Base-by-base conservation (phyloP, 2,113 vertebrate species). In the Corythornis madagascariensis region DNA sequence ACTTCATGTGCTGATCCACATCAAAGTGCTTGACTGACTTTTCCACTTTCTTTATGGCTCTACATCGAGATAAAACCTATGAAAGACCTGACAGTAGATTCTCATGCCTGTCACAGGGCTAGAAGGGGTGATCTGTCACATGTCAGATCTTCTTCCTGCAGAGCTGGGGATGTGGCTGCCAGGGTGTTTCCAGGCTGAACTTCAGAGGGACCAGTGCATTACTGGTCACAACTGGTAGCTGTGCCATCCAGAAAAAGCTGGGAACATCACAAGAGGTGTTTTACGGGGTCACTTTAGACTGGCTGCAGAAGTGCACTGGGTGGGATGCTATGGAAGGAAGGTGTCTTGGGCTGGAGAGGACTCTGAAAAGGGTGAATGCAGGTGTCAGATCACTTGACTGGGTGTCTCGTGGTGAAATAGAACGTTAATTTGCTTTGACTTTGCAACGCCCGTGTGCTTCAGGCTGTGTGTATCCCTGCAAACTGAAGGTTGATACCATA, bases 1-100 rank as follows among this genome's bases (percentile, higher is more conserved):
- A 83, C 28, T 55, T 69, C 83, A 78, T 76, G 31, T 50, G 40
- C 25, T 72, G 67, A 81, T 55, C 85, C 92, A 95, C 88, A 83
- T 91, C 92, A 91, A 95, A 93, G 88, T 53, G 15, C 15, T 83
- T 59, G 63, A 42, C 56, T 92, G 56, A 25, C 40, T 85, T 89
- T 94, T 65, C 28, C 40, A 52, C 53, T 92, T 71, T 88, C 61
- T 90, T 80, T 89, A 52, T 50, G 43, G 52, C n/a, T 89, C 60
- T 11, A 13, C 60, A 29, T 55, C 1, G 22, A 95, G 88, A 77
- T 48, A 91, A 95, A 94, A 83, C 47, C 72, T 89, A 65, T 83
- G 69, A 83, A 92, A 94, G 67, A 52, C 56, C 28, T 64, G 77
- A 33, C 33, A 89, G 72, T 56, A 77, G 56, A 87, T 87, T 92